Evolutionary conservation across 2,888 invertebrate genomes (phyloP).

Genomic region (Leptopilina drosophilae): DNA sequence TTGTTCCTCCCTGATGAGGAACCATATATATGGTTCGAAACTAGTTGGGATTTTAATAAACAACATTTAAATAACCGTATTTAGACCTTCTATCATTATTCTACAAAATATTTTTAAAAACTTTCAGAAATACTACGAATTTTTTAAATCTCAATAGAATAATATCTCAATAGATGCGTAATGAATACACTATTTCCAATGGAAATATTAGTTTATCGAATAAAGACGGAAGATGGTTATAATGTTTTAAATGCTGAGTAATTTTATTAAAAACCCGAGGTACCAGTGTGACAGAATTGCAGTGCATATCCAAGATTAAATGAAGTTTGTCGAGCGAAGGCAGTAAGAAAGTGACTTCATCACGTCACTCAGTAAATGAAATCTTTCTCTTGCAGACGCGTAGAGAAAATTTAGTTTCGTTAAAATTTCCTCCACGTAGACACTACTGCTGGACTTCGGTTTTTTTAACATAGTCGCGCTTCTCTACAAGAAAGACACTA

Average conservation of each 20-base stretch:
- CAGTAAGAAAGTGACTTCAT: conserved; percentile 33
- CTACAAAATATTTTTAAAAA: too few species aligned
- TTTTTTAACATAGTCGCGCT: not conserved
- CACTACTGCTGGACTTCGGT: conserved; percentile 23
- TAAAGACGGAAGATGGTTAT: not conserved
- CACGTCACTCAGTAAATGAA: conserved; percentile 39
- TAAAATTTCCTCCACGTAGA: conserved; percentile 32
- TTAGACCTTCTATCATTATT: too few species aligned
- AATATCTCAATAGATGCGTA: too few species aligned
- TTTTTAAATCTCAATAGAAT: too few species aligned
- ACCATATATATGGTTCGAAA: too few species aligned
- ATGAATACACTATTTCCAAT: not conserved
- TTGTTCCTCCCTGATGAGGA: too few species aligned
- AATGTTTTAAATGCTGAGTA: not conserved
- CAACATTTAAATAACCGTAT: too few species aligned
- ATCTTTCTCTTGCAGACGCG: conserved; percentile 33
- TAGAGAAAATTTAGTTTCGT: conserved; percentile 33
- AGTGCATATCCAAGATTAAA: conserved; percentile 29
- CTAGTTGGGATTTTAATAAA: too few species aligned
- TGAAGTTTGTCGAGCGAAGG: conserved; percentile 22
- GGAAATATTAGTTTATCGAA: not conserved
- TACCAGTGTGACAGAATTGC: not conserved
- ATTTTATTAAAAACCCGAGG: conserved; percentile 9
- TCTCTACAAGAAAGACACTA: not conserved
- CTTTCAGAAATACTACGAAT: too few species aligned